Evolutionary conservation across 1,140 invertebrate genomes (phyloP).

Genomic region (Spodoptera litura): DNA sequence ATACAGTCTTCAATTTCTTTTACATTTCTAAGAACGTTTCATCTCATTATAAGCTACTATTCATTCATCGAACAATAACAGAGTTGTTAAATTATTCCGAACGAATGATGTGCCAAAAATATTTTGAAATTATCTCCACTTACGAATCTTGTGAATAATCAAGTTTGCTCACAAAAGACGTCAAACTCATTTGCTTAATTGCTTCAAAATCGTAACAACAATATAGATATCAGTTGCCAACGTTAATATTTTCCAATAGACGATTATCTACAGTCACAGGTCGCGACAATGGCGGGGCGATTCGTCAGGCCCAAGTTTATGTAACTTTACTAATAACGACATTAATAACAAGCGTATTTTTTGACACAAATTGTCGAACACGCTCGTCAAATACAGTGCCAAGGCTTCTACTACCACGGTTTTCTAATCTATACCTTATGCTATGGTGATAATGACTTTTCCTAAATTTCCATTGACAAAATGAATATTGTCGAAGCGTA

Average conservation of each 20-base stretch:
- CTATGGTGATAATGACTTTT: constrained; percentile 41
- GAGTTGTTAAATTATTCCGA: constrained; percentile 30
- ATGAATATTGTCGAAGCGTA: constrained; percentile 60
- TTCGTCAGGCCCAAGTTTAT: constrained; percentile 60
- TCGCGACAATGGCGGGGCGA: constrained; percentile 55
- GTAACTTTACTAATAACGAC: constrained; percentile 68
- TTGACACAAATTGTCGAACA: constrained; percentile 55
- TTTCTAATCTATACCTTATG: constrained; percentile 54
- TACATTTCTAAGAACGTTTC: neutral
- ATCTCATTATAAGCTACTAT: constrained; percentile 11
- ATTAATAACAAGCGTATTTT: constrained; percentile 67
- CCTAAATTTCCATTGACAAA: constrained; percentile 40
- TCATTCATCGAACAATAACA: constrained; percentile 28
- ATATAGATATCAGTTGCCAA: constrained; percentile 59
- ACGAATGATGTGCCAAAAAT: constrained; percentile 26
- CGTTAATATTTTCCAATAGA: constrained; percentile 63
- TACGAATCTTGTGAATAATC: constrained; percentile 35
- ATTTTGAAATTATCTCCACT: constrained; percentile 46
- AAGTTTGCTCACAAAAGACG: constrained; percentile 23
- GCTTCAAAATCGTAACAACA: constrained; percentile 51
- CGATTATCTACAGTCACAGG: constrained; percentile 64
- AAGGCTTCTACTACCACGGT: neutral
- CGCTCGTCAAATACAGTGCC: constrained; percentile 36
- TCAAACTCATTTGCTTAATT: constrained; percentile 44
- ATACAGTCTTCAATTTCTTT: constrained; percentile 16